Conservation (phyloP, 2,888 invertebrate species). For the Parnassius apollo region DNA sequence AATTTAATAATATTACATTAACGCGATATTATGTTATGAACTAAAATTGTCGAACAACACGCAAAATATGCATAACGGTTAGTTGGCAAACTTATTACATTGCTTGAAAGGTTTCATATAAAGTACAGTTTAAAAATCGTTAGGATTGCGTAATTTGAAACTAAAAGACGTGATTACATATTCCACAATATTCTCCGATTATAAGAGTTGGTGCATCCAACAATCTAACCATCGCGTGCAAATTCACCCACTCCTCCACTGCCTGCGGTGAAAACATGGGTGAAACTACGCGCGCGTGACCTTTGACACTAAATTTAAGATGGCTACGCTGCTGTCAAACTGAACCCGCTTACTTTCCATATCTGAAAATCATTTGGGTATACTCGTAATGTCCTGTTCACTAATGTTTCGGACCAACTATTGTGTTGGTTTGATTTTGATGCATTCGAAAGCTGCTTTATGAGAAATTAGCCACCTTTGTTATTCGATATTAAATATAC, state of each 20-base stretch:
- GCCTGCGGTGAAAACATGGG: slow-evolving; percentile 62
- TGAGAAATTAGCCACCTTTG: slow-evolving; percentile 50
- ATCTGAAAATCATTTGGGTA: slow-evolving; percentile 43
- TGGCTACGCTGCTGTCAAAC: slow-evolving; percentile 68
- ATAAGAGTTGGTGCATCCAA: slow-evolving; percentile 38
- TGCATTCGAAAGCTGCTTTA: slow-evolving; percentile 44
- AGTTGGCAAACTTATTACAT: not conserved
- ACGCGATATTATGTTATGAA: too few relatives aligned
- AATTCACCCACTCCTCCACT: slow-evolving; percentile 59
- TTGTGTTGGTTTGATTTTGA: slow-evolving; percentile 38
- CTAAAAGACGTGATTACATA: slow-evolving; percentile 38
- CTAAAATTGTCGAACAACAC: not conserved
- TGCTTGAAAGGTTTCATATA: not conserved
- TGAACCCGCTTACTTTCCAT: slow-evolving; percentile 67
- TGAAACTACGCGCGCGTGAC: slow-evolving; percentile 64
- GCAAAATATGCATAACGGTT: not conserved
- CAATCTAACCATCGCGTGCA: slow-evolving; percentile 46
- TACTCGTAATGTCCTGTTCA: slow-evolving; percentile 23
- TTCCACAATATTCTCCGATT: slow-evolving; percentile 50
- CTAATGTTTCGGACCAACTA: slow-evolving; percentile 45
- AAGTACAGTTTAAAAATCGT: slow-evolving; percentile 14
- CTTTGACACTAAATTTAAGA: slow-evolving; percentile 70
- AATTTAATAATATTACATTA: too few relatives aligned
- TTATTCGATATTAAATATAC: slow-evolving; percentile 23
- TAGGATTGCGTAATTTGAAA: slow-evolving; percentile 27